Conservation (phyloP, 2,888 invertebrate species). For the Branchipolynoe longqiensis region DNA sequence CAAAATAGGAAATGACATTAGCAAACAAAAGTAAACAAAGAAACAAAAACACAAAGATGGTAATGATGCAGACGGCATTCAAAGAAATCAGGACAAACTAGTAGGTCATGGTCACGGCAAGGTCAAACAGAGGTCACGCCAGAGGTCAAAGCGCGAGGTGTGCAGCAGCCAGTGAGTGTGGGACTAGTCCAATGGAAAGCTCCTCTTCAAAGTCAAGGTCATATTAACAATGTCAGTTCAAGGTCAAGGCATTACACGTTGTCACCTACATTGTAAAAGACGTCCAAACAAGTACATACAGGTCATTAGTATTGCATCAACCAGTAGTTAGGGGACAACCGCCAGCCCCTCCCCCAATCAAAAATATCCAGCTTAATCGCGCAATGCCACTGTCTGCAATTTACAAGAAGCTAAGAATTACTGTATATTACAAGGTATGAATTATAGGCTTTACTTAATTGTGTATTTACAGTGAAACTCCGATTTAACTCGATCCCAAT, state of each 20-base stretch:
- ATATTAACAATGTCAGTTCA: conserved; percentile 12
- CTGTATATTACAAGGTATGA: too few relatives aligned
- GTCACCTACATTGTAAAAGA: conserved; percentile 50
- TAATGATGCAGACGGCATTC: conserved; percentile 30
- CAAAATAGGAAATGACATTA: not conserved
- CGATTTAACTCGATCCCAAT: too few relatives aligned
- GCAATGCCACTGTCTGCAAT: too few relatives aligned
- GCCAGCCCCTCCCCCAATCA: not conserved
- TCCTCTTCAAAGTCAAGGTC: conserved; percentile 33
- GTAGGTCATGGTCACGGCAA: conserved; percentile 11
- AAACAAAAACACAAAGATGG: too few relatives aligned
- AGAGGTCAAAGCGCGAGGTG: not conserved
- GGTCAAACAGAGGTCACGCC: conserved; percentile 17
- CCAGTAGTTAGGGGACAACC: not conserved
- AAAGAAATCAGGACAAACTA: conserved; percentile 23
- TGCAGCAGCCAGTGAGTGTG: conserved; percentile 32
- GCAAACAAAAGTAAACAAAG: conserved; percentile 42
- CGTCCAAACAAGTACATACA: not conserved
- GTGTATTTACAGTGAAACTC: too few relatives aligned
- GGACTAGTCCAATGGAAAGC: not conserved
- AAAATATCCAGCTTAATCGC: too few relatives aligned
- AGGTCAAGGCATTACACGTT: conserved; percentile 29
- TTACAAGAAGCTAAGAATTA: too few relatives aligned
- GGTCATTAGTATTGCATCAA: conserved; percentile 34
- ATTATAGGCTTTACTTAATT: too few relatives aligned